Conservation (phyloP, 2,888 invertebrate species). For the Iselma pallidipennis region DNA sequence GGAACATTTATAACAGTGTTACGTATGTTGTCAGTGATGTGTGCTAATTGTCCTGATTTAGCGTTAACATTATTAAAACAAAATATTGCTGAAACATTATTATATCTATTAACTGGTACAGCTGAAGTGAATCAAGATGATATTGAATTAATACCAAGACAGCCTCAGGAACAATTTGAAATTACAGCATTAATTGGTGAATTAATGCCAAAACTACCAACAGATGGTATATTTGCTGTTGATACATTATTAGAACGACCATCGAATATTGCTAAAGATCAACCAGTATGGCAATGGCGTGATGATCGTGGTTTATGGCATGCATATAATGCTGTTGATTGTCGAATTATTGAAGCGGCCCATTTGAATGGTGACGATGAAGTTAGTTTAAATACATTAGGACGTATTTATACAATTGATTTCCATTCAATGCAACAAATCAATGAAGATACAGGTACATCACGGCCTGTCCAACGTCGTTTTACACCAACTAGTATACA, state of each 20-base stretch:
- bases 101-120: conserved; percentile 92
- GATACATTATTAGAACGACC: conserved; percentile 84
- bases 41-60: conserved; percentile 91
- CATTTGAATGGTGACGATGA: conserved; percentile 95
- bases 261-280: conserved; percentile 68
- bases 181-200: conserved; percentile 97
- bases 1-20: conserved; percentile 96
- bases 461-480: conserved; percentile 83
- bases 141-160: conserved; percentile 80
- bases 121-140: conserved; percentile 62
- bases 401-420: conserved; percentile 94
- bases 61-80: conserved; percentile 90
- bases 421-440: conserved; percentile 98
- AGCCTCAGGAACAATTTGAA: conserved; percentile 95
- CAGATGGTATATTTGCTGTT: conserved; percentile 93
- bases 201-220: conserved; percentile 93
- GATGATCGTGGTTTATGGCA: conserved; percentile 93
- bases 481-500: conserved; percentile 65
- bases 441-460: conserved; percentile 90
- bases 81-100: conserved; percentile 93
- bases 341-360: conserved; percentile 92
- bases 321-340: conserved; percentile 91
- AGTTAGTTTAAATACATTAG: conserved; percentile 88
- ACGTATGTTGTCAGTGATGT: conserved; percentile 95
- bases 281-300: conserved; percentile 96